Evolutionary conservation across 2,888 invertebrate species (phyloP), one percentile per base, ranked within the genome.

Genomic region (Lagria hirta): DNA sequence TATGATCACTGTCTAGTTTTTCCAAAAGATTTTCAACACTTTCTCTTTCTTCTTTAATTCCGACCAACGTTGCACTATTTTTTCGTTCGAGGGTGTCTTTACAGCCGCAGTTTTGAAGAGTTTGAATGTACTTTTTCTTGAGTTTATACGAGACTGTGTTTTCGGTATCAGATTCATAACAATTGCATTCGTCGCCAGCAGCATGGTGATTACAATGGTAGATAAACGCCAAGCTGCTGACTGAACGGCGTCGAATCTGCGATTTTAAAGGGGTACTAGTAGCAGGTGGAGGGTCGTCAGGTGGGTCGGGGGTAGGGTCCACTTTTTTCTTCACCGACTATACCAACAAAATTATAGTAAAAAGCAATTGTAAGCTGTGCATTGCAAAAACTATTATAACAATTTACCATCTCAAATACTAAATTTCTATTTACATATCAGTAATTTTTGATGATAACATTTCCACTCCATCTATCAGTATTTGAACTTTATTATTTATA

Each of bases 1-100:
- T 70, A 52, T 76, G 75, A 50, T 74, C 72, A 20, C 73, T 71
- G 55, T 77, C 76, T 50, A 75, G 72, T 45, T 67, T 68, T 45
- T 70, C 70, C 29, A 73, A 52, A 6, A 72, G 52, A 54, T 72
- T 65, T 48, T 73, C 72, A n/a, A 68, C 68, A 55, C 71, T 71
- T 54, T 73, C 73, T 11, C 73, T 66, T 60, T 73, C 73, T 57
- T 74, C 74, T 46, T 73, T 73, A 52, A 75, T 70, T 50, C 72
- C 71, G 44, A 72, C 69, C 50, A 72, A 51, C 43, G 67, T 66
- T 27, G 69, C 66, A 51, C 68, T 70, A 45, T 68, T 70, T 52
- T 72, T 71, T 29, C 70, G 60, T 51, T 71, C 70, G 32, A 71
- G 46, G 8, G 64, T 55, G 44, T 67, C 69, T 47, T 61, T 65